Conservation (phyloP, 2,113 vertebrate species). For the Bujurquina vittata region DNA sequence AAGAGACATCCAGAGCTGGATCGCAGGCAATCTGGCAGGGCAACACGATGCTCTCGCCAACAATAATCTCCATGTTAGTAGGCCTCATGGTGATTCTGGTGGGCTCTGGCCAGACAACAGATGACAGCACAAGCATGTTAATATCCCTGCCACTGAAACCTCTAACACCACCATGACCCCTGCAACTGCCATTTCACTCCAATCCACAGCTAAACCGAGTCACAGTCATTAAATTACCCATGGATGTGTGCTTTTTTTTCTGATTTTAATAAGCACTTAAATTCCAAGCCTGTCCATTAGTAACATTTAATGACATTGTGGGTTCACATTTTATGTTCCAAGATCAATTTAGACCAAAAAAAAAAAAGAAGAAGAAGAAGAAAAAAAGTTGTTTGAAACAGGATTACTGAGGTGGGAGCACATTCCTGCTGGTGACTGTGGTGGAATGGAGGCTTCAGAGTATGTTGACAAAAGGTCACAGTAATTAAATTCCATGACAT, state of each 20-base stretch:
- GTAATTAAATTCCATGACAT: constrained; percentile 77
- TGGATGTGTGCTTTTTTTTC: background rate
- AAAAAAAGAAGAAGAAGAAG: constrained; percentile 29
- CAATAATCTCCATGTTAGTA: constrained; percentile 92
- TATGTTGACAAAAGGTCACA: constrained; percentile 70
- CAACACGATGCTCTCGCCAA: constrained; percentile 92
- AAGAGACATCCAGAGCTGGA: constrained; percentile 88
- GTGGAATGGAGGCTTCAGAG: constrained; percentile 38
- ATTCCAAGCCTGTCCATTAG: constrained; percentile 39
- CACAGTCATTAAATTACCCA: background rate
- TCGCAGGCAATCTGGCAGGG: constrained; percentile 93
- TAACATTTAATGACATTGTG: constrained; percentile 53
- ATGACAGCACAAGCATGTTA: constrained; percentile 58
- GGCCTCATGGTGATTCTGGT: constrained; percentile 91
- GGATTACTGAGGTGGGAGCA: constrained; percentile 43
- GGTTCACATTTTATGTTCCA: constrained; percentile 28
- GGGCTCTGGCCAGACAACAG: constrained; percentile 84
- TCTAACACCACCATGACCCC: constrained; percentile 40
- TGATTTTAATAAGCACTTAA: constrained; percentile 50
- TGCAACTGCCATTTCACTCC: constrained; percentile 4
- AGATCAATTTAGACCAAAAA: constrained; percentile 33
- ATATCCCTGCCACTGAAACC: constrained; percentile 42
- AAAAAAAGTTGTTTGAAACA: constrained; percentile 45
- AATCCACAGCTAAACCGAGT: constrained; percentile 22
- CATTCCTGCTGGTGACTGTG: constrained; percentile 41